Evolutionary conservation across 2,797 vertebrate genomes (phyloP), one percentile per base, ranked within the genome.

Genomic region (Phylloscopus collybita): DNA sequence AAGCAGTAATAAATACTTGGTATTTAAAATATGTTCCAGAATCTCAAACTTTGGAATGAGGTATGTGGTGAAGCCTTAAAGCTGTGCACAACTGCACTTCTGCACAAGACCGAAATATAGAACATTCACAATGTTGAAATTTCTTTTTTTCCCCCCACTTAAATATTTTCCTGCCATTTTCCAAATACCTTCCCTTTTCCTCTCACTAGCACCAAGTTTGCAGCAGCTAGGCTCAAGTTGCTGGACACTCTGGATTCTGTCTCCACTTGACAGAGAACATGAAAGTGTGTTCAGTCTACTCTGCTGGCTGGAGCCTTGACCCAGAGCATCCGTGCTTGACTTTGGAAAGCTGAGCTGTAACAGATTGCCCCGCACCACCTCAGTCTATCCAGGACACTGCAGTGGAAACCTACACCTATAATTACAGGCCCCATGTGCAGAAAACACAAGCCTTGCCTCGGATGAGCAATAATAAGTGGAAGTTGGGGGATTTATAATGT

Each of bases 301-400:
- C 29, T 36, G 16, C 10, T 2, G 3, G 4, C 40, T 56, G 45
- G 5, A 89, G 13, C 36, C 32, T 86, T 22, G 4, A 87, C 65
- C 38, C 26, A 42, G 69, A 87, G 4, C 7, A 20, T n/a, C 23
- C 0, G 0, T 36, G 36, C 20, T 56, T 6, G 0, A 30, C 40
- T 42, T 53, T n/a, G 44, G 71, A 73, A 82, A 87, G 5, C 40
- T 56, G 64, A 89, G 23, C 32, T 42, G 36, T 44, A 26, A 22
- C 13, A 71, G 34, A 21, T 6, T 40, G 13, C 19, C 36, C 29
- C 6, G 5, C 4, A 30, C 23, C 42, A 76, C 49, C 53, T 64
- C 34, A 30, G 3, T 42, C 59, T 74, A 45, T 18, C 61, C 57
- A 78, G 69, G 29, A 78, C 13, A 15, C 36, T 64, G 78, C 21